Conservation (phyloP, 2,888 invertebrate species). For the Ernsta delagoae region DNA sequence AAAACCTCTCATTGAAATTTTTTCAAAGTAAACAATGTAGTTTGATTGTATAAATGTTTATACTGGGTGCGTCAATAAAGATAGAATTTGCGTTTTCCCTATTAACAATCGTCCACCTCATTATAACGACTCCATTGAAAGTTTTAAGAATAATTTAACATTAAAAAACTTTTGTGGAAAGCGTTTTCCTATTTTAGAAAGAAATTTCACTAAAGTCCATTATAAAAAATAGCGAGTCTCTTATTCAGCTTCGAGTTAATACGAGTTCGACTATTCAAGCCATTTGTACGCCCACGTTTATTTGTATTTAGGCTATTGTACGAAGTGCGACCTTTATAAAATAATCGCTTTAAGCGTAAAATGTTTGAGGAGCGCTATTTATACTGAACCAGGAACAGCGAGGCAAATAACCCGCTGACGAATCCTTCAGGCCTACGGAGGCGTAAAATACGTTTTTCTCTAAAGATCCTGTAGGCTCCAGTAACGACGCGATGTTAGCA, state of each 20-base stretch:
- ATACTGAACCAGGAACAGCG: constrained; percentile 37
- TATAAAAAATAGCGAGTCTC: not conserved
- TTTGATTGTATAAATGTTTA: no score
- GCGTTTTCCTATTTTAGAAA: constrained; percentile 17
- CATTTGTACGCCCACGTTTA: constrained; percentile 33
- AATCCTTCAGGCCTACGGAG: constrained; percentile 33
- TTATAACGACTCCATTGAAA: constrained; percentile 21
- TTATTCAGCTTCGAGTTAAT: constrained; percentile 37
- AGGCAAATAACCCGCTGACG: constrained; percentile 40
- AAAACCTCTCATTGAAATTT: no score
- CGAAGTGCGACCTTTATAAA: constrained; percentile 33
- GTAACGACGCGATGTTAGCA: constrained; percentile 12
- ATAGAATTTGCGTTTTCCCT: no score
- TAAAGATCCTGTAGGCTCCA: constrained; percentile 33
- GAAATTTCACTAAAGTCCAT: constrained; percentile 10
- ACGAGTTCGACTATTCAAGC: constrained; percentile 37
- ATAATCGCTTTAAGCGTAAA: constrained; percentile 35
- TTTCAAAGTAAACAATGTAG: no score
- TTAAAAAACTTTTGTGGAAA: constrained; percentile 17
- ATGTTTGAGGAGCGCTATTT: constrained; percentile 39
- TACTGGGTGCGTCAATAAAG: no score
- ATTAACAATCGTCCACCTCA: constrained; percentile 1
- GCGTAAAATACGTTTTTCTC: constrained; percentile 44
- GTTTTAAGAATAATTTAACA: constrained; percentile 19
- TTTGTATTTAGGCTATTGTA: constrained; percentile 35